These are phyloP conservation scores for Acanthiza pusilla DNA, from an alignment of 2,797 vertebrate species.

Conservation along the genomic window DNA sequence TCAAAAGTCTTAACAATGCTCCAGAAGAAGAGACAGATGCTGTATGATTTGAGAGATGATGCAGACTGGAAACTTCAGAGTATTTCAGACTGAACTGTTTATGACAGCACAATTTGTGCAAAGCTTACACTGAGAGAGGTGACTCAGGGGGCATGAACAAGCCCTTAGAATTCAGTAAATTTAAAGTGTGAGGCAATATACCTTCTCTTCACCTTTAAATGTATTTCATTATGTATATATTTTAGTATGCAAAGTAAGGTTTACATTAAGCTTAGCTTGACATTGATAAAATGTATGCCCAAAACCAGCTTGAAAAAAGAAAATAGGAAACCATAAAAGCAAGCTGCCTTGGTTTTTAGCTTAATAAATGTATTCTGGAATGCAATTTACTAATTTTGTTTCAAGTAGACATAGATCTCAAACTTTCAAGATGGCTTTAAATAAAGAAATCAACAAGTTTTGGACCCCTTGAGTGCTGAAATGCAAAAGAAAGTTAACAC, in stretches of 20 bases:
- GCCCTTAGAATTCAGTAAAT: slow-evolving; percentile 29
- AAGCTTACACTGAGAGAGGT: background rate
- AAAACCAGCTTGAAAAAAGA: background rate
- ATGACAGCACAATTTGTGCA: background rate
- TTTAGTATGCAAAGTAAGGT: background rate
- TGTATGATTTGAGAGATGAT: slow-evolving; percentile 8
- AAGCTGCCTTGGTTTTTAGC: background rate
- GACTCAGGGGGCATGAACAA: background rate
- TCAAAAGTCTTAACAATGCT: slow-evolving; percentile 64
- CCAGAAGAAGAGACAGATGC: slow-evolving; percentile 44
- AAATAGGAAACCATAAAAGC: background rate
- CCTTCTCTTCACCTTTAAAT: background rate
- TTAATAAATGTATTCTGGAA: background rate
- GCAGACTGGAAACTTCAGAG: slow-evolving; percentile 12
- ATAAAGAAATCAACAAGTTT: background rate
- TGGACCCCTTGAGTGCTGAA: background rate
- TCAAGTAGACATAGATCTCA: background rate
- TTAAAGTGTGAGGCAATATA: slow-evolving; percentile 21
- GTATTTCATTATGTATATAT: background rate
- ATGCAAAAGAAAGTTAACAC: background rate
- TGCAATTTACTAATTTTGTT: background rate
- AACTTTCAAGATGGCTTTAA: background rate
- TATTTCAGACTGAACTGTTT: slow-evolving; percentile 22
- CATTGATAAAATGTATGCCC: background rate
- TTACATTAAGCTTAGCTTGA: background rate